Evolutionary conservation across 2,888 invertebrate genomes (phyloP).

Genomic region (Papilio gigon): DNA sequence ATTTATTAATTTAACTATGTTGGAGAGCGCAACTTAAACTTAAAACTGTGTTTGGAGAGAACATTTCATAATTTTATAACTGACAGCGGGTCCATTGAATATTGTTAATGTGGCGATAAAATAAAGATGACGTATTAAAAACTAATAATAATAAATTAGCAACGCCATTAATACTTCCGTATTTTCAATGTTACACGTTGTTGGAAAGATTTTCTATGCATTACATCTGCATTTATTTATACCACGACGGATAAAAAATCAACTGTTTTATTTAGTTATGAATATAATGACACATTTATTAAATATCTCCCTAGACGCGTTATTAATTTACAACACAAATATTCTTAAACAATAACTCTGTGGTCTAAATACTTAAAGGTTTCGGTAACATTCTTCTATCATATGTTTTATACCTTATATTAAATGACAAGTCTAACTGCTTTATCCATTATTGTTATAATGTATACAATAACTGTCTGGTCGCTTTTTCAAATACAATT

Average conservation of each 20-base stretch:
- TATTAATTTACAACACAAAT: not conserved
- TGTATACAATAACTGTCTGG: no score
- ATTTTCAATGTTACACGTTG: constrained; percentile 24
- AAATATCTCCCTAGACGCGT: not conserved
- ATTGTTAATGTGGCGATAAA: constrained; percentile 34
- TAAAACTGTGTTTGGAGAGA: constrained; percentile 32
- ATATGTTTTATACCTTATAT: no score
- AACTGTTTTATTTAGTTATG: constrained; percentile 5
- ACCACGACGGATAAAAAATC: not conserved
- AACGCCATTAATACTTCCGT: constrained; percentile 35
- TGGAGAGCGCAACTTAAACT: constrained; percentile 25
- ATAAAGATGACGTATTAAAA: constrained; percentile 41
- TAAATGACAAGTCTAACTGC: no score
- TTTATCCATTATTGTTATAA: no score
- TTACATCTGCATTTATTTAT: constrained; percentile 26
- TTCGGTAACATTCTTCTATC: not conserved
- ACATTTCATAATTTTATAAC: constrained; percentile 40
- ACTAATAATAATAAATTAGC: constrained; percentile 41
- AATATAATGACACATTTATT: not conserved
- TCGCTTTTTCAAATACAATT: no score
- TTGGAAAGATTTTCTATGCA: constrained; percentile 35
- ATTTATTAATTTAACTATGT: constrained; percentile 34
- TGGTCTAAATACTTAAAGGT: not conserved
- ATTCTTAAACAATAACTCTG: not conserved
- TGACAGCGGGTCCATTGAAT: constrained; percentile 30